Percentiles rank a stretch among this genome's conserved stretches.
phyloP scores from a whole-genome alignment of 2,113 vertebrate genomes.

The Tychaedon coryphoeus region DNA sequence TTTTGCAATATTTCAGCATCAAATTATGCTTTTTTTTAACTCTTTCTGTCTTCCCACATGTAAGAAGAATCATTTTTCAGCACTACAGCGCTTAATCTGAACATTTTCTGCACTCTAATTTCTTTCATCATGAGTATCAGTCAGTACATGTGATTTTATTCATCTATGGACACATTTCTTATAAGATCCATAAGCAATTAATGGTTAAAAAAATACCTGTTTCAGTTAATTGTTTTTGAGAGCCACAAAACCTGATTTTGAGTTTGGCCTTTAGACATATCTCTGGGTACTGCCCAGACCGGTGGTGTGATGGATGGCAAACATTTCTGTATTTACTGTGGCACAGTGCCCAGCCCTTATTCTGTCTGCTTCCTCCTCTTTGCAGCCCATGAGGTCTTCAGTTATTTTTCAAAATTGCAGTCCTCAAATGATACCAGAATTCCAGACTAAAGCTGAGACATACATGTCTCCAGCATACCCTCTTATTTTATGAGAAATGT shows the following conservation, averaged over 20 bases:
- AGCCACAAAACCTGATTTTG: conserved; percentile 12
- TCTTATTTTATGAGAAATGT: conserved; percentile 14
- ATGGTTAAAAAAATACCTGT: neutral
- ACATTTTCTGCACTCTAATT: neutral
- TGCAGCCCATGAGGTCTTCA: neutral
- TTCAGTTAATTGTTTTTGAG: conserved; percentile 24
- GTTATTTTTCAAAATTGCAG: conserved; percentile 24
- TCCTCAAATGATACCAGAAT: neutral
- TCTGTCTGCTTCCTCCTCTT: conserved; percentile 20
- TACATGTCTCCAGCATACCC: neutral
- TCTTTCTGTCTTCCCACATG: neutral
- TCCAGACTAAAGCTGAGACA: neutral
- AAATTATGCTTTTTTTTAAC: neutral
- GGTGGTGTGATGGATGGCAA: conserved; percentile 21
- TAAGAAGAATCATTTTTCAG: neutral
- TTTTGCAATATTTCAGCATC: neutral
- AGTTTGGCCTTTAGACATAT: neutral
- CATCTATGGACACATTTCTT: neutral
- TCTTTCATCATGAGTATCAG: neutral
- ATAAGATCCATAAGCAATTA: neutral
- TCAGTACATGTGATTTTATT: neutral
- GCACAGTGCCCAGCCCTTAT: conserved; percentile 14
- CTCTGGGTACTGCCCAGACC: conserved; percentile 7
- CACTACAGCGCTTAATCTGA: neutral
- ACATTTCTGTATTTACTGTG: conserved; percentile 31